These are phyloP conservation scores for Amiota communis DNA, from an alignment of 2,888 invertebrate species.

Conservation along the genomic window DNA sequence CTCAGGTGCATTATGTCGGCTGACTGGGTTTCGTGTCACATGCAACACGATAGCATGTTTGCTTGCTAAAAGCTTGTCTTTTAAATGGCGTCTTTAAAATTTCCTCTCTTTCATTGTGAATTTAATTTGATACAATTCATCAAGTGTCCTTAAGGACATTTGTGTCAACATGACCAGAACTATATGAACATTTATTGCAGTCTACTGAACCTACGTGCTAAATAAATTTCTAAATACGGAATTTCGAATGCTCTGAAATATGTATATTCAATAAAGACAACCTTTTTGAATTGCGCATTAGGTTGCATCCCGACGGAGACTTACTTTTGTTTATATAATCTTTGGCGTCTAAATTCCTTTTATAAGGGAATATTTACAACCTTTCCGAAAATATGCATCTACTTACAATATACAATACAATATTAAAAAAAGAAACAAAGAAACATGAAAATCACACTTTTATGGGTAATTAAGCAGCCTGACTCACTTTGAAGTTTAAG, in stretches of 20 bases:
- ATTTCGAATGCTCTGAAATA: not conserved
- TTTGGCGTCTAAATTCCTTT: slow-evolving; percentile 2
- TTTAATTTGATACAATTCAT: not conserved
- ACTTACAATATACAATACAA: not conserved
- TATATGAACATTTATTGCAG: no score
- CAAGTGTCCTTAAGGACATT: not conserved
- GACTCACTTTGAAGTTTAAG: slow-evolving; percentile 12
- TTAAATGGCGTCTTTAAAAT: slow-evolving; percentile 31
- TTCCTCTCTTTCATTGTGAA: slow-evolving; percentile 17
- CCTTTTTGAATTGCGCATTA: no score
- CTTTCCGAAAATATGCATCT: not conserved
- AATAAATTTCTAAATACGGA: slow-evolving; percentile 18
- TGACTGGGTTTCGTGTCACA: slow-evolving; percentile 14
- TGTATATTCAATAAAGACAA: no score
- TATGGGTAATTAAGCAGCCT: slow-evolving; percentile 27
- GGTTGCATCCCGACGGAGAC: no score
- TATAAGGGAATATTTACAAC: slow-evolving; percentile 17
- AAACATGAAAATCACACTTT: slow-evolving; percentile 9
- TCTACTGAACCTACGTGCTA: not conserved
- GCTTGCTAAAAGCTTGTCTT: slow-evolving; percentile 17
- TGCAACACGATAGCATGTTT: slow-evolving; percentile 7
- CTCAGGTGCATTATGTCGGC: slow-evolving; percentile 35
- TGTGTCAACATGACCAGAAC: not conserved
- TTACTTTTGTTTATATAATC: not conserved
- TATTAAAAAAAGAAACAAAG: not conserved